Conservation (phyloP, 1,140 invertebrate species). For the Metaphire vulgaris region DNA sequence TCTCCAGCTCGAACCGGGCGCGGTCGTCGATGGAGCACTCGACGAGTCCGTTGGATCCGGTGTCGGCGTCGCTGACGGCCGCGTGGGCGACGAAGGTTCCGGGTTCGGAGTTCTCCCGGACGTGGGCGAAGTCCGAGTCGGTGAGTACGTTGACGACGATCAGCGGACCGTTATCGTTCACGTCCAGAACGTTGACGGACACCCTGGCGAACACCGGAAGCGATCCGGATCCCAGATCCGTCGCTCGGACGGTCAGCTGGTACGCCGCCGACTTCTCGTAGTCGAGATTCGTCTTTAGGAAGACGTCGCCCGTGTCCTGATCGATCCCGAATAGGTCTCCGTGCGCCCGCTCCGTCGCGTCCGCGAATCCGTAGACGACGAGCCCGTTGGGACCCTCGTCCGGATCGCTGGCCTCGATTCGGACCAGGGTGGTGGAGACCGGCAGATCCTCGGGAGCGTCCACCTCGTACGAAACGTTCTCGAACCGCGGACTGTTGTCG, state of each 20-base stretch:
- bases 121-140: conserved; percentile 33
- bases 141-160: conserved; percentile 28
- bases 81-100: conserved; percentile 42
- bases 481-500: conserved; percentile 30
- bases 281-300: conserved; percentile 60
- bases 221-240: conserved; percentile 56
- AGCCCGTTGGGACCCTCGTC: conserved; percentile 20
- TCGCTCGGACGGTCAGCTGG: conserved; percentile 31
- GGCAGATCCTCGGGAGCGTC: conserved; percentile 17
- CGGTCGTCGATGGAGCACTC: conserved; percentile 38
- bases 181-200: conserved; percentile 22
- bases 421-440: conserved; percentile 2
- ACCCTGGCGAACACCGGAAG: conserved; percentile 62
- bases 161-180: conserved; percentile 27
- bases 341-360: conserved; percentile 1
- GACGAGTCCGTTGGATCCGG: conserved; percentile 39
- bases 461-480: conserved; percentile 10
- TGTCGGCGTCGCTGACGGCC: conserved; percentile 41
- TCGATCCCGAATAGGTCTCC: conserved; percentile 26
- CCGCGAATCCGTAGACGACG: conserved; percentile 21
- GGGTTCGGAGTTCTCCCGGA: conserved; percentile 19
- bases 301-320: conserved; percentile 38
- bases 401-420: conserved; percentile 20
- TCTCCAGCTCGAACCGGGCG: conserved; percentile 31
- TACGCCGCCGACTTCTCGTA: conserved; percentile 60